Evolutionary conservation across 1,140 invertebrate genomes (phyloP).

Genomic region (Drosophila ercepeae): DNA sequence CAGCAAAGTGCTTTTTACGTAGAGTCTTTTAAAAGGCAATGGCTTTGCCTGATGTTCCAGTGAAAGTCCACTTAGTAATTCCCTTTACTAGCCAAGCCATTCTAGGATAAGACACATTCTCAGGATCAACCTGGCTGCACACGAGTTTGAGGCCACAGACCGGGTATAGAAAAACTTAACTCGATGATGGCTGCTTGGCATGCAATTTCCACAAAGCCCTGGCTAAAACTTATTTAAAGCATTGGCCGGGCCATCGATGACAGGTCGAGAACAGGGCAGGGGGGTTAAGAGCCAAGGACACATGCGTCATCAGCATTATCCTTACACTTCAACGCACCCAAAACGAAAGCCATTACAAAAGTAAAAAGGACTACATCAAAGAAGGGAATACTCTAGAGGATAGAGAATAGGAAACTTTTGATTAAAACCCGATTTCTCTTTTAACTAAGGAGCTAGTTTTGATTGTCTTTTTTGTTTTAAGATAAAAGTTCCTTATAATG

Average conservation of each 20-base stretch:
- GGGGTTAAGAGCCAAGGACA: slow-evolving; percentile 25
- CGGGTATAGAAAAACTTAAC: slow-evolving; percentile 42
- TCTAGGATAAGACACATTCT: slow-evolving; percentile 31
- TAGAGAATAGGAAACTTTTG: slow-evolving; percentile 5
- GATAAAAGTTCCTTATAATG: too few species aligned
- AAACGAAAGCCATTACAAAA: slow-evolving; percentile 30
- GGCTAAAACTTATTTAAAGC: slow-evolving; percentile 51
- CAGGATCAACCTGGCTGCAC: slow-evolving; percentile 50
- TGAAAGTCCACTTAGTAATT: slow-evolving; percentile 53
- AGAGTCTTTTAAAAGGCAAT: slow-evolving; percentile 19
- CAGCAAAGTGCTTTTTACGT: slow-evolving; percentile 20
- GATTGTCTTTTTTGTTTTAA: neutral
- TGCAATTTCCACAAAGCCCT: slow-evolving; percentile 53
- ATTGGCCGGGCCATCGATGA: slow-evolving; percentile 43
- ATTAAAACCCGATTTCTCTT: neutral
- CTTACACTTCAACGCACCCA: slow-evolving; percentile 60
- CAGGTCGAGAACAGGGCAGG: slow-evolving; percentile 18
- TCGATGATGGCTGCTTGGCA: slow-evolving; percentile 55
- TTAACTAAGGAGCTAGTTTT: neutral
- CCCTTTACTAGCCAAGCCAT: slow-evolving; percentile 48
- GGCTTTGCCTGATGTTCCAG: slow-evolving; percentile 3
- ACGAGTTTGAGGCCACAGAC: slow-evolving; percentile 34
- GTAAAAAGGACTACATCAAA: slow-evolving; percentile 7
- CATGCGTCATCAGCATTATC: slow-evolving; percentile 57
- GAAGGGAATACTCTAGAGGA: slow-evolving; percentile 27